These are phyloP conservation scores for Nemotelus pantherinus DNA, from an alignment of 2,888 invertebrate genomes.

Conservation along the genomic window DNA sequence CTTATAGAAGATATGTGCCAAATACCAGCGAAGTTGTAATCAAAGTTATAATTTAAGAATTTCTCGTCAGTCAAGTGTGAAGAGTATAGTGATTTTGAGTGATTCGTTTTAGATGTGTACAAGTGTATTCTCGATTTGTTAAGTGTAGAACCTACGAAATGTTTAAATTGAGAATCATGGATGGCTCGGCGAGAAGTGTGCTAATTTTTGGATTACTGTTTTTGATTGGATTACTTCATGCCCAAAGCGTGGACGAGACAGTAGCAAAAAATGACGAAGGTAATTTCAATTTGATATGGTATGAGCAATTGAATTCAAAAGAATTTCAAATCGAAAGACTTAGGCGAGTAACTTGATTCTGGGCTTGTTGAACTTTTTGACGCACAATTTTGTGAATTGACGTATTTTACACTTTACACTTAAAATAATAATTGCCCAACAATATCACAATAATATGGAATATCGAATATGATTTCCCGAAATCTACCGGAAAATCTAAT, in stretches of 20 bases:
- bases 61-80: not conserved
- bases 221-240: constrained; percentile 45
- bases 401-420: too few species aligned
- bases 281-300: not conserved
- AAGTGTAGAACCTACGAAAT: not conserved
- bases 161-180: constrained; percentile 8
- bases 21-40: constrained; percentile 27
- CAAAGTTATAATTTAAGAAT: constrained; percentile 2
- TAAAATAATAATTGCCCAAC: too few species aligned
- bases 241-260: constrained; percentile 3
- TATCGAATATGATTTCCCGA: too few species aligned
- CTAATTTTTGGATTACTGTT: constrained; percentile 42
- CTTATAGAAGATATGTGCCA: constrained; percentile 27
- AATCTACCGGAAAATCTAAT: too few species aligned
- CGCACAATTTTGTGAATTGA: not conserved
- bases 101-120: constrained; percentile 34
- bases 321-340: constrained; percentile 44
- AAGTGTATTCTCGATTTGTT: not conserved
- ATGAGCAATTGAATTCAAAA: not conserved
- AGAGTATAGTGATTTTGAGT: constrained; percentile 10
- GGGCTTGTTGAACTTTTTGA: not conserved
- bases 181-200: not conserved
- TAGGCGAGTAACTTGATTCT: constrained; percentile 42
- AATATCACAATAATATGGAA: too few species aligned
- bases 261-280: constrained; percentile 14